Percentiles rank a stretch among this genome's conserved stretches.
phyloP scores from a whole-genome alignment of 2,888 invertebrate genomes.

The Synanthedon vespiformis region DNA sequence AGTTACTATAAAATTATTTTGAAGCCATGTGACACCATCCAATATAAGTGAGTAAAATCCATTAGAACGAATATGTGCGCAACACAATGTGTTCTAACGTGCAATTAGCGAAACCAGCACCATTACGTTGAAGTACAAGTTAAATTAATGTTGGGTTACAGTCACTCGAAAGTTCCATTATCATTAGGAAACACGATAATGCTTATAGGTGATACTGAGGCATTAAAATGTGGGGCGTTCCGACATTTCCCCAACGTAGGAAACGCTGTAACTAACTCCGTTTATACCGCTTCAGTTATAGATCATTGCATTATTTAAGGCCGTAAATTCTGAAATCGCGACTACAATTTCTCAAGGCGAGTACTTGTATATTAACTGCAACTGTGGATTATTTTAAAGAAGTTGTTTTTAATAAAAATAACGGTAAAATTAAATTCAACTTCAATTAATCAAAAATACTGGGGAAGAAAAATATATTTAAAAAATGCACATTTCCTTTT shows the following conservation, averaged over 20 bases:
- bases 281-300: background rate
- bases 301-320: background rate
- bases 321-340: background rate
- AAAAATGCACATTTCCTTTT: no score
- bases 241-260: background rate
- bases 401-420: no score
- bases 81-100: constrained; percentile 58
- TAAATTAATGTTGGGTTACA: constrained; percentile 65
- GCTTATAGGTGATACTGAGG: constrained; percentile 34
- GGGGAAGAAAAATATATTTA: no score
- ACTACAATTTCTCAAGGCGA: no score
- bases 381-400: no score
- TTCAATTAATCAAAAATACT: no score
- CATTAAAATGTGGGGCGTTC: background rate
- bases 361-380: no score
- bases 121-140: constrained; percentile 62
- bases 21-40: constrained; percentile 27
- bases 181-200: constrained; percentile 58
- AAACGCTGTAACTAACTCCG: background rate
- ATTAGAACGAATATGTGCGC: constrained; percentile 52
- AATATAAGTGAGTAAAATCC: constrained; percentile 44
- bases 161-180: constrained; percentile 68
- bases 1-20: background rate
- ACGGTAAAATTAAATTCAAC: no score
- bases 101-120: constrained; percentile 68